A percentile compares a stretch with the other conserved stretches of the same genome.
These are phyloP conservation scores for Gryon sp. DNA, from an alignment of 1,140 invertebrate genomes.

Conservation along the genomic window DNA sequence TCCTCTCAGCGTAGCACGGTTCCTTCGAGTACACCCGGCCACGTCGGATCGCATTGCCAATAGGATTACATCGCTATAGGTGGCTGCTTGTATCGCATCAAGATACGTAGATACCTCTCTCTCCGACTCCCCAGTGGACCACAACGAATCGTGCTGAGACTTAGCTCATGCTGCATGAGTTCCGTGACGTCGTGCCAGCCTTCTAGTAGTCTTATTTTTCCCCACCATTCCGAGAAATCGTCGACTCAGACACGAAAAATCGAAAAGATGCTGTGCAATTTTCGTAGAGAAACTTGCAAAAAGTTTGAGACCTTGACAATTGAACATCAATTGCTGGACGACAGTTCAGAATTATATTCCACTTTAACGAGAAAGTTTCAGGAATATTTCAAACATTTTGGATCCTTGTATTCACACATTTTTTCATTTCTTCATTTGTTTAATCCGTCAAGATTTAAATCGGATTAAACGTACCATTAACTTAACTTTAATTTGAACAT, in stretches of 20 bases:
- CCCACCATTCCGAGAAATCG: slow-evolving; percentile 65
- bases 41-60: slow-evolving; percentile 76
- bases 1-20: slow-evolving; percentile 72
- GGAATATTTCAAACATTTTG: no score
- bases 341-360: no score
- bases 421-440: no score
- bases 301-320: no score
- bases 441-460: no score
- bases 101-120: slow-evolving; percentile 74
- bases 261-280: slow-evolving; percentile 22
- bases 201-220: slow-evolving; percentile 70
- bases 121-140: slow-evolving; percentile 63
- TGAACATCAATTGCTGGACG: no score
- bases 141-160: slow-evolving; percentile 72
- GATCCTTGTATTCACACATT: no score
- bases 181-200: slow-evolving; percentile 73
- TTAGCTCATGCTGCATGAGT: slow-evolving; percentile 76
- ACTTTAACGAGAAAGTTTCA: no score
- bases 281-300: slow-evolving; percentile 47
- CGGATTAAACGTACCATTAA: no score
- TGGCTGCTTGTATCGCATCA: slow-evolving; percentile 75
- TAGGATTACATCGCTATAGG: slow-evolving; percentile 76
- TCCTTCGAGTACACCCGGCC: slow-evolving; percentile 71
- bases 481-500: no score
- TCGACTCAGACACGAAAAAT: slow-evolving; percentile 28